A percentile compares a stretch with the other conserved stretches of the same genome.
Conservation (phyloP, 2,888 invertebrate genomes). For the Eurois occulta region DNA sequence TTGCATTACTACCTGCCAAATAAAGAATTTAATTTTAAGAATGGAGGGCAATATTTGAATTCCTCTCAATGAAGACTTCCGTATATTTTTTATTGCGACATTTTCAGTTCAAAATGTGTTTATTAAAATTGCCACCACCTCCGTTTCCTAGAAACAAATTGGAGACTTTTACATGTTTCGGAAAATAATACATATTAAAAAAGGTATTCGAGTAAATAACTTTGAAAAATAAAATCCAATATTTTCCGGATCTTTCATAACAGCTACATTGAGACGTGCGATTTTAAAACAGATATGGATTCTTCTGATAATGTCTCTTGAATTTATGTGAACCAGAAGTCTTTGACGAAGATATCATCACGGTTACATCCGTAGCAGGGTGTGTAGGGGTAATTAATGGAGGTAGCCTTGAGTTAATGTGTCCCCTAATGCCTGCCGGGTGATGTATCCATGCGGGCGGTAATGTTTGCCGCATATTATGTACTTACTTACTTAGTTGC, state of each 20-base stretch:
- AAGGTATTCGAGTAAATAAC: neutral
- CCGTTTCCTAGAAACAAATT: neutral
- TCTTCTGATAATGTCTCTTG: slow-evolving; percentile 28
- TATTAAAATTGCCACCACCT: slow-evolving; percentile 3
- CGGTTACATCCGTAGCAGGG: slow-evolving; percentile 36
- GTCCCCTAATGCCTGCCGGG: slow-evolving; percentile 48
- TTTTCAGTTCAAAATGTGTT: slow-evolving; percentile 19
- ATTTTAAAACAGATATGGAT: slow-evolving; percentile 28
- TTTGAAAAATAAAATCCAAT: neutral
- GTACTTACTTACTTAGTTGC: slow-evolving; percentile 18
- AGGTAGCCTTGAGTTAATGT: slow-evolving; percentile 55
- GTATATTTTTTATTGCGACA: slow-evolving; percentile 3
- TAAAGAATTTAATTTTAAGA: slow-evolving; percentile 11
- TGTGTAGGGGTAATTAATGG: slow-evolving; percentile 58
- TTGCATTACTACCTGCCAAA: neutral
- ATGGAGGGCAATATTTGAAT: slow-evolving; percentile 1
- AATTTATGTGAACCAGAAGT: slow-evolving; percentile 57
- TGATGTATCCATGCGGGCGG: slow-evolving; percentile 47
- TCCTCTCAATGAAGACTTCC: neutral
- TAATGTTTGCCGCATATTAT: slow-evolving; percentile 43
- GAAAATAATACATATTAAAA: neutral
- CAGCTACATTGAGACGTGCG: neutral
- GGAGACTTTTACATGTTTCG: neutral
- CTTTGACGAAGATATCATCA: slow-evolving; percentile 55
- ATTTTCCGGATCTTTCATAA: neutral